phyloP scores from a whole-genome alignment of 2,113 vertebrate species.

The Recurvirostra avosetta region DNA sequence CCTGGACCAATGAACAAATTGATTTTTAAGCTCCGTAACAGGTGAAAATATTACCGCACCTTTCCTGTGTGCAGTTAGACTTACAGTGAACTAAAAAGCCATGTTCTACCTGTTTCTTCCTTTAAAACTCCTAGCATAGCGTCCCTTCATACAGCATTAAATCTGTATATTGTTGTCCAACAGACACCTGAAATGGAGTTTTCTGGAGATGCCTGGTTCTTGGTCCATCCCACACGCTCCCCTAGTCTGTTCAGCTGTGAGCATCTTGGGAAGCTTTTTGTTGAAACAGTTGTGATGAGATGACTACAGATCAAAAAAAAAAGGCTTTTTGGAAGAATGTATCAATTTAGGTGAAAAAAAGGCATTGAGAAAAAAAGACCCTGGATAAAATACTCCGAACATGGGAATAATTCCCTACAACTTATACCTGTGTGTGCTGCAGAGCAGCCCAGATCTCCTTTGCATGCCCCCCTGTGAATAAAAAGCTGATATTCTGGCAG shows the following conservation, averaged over 20 bases:
- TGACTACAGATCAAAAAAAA: background rate
- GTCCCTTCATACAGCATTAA: background rate
- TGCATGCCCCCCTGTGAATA: background rate
- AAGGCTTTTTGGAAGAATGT: background rate
- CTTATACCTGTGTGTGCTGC: accelerated
- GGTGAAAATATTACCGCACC: background rate
- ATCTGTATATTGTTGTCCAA: background rate
- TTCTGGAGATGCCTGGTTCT: background rate
- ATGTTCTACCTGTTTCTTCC: background rate
- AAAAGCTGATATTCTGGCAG: too few species aligned
- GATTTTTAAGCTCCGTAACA: background rate
- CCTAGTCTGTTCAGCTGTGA: background rate
- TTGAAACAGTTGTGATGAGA: background rate
- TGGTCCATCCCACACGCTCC: background rate
- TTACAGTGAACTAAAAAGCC: background rate
- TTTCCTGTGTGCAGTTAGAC: background rate
- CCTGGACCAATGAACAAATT: background rate
- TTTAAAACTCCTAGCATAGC: background rate
- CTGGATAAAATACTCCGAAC: background rate
- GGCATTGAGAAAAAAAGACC: background rate
- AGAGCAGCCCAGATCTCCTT: background rate
- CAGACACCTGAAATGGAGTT: background rate
- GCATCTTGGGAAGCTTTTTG: background rate
- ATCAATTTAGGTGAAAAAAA: background rate
- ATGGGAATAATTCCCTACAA: accelerated